Conservation (phyloP, 1,140 invertebrate species). For the Maniola jurtina region DNA sequence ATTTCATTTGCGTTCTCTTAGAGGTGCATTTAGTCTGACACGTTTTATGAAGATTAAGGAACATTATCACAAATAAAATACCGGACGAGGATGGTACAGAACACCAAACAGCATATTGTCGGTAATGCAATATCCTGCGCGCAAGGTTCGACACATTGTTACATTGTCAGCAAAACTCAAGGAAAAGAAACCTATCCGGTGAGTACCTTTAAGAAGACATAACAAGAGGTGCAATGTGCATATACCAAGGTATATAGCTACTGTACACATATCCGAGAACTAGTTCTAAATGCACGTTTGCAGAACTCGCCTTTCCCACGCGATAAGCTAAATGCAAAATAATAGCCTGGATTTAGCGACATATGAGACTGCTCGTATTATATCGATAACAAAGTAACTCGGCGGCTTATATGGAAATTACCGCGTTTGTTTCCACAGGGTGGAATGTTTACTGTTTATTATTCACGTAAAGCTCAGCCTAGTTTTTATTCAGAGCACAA, state of each 20-base stretch:
- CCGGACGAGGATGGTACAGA: too few species aligned
- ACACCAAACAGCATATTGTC: too few species aligned
- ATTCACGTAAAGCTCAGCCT: too few species aligned
- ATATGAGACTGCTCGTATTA: conserved; percentile 1
- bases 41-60: too few species aligned
- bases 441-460: too few species aligned
- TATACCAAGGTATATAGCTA: neutral
- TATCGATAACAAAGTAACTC: neutral
- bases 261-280: conserved; percentile 16
- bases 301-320: conserved; percentile 17
- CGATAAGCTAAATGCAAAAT: conserved; percentile 14
- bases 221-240: conserved; percentile 15
- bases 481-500: too few species aligned
- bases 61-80: too few species aligned
- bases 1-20: too few species aligned
- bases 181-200: conserved; percentile 11
- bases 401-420: neutral
- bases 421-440: neutral
- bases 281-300: conserved; percentile 7
- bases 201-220: conserved; percentile 12
- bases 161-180: neutral
- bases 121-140: too few species aligned
- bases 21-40: too few species aligned
- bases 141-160: too few species aligned
- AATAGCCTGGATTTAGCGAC: conserved; percentile 2